Evolutionary conservation across 2,113 vertebrate species (phyloP), one percentile per base, ranked within the genome.

Genomic region (Phalacrocorax aristotelis): DNA sequence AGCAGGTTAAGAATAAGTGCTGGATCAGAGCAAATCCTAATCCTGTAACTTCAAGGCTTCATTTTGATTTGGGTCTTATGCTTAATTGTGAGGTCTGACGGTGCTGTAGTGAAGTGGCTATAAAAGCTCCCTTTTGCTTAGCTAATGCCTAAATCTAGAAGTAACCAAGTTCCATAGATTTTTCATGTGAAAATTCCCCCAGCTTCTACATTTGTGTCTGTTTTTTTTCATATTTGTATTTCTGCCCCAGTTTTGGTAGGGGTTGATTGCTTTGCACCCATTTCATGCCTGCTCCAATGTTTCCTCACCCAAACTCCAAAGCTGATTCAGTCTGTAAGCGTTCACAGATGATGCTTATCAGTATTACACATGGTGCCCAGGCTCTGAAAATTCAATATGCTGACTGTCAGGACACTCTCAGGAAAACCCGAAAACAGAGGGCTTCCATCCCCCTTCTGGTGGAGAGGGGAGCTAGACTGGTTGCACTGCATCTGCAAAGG

Each of bases 1-100:
- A 93, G 79, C 92, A 88, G 71, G 75, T 93, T 88, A 94, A 92
- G 79, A 93, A 21, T 75, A 90, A 94, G 58, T 83, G 92, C 71
- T 90, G 62, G 87, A 93, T 94, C 62, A 94, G 82, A 90, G 54
- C 49, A 83, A 58, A 71, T 93, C 90, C 86, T 92, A 95, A 94
- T 96, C 90, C 62, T 77, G 34, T 95, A 91, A 93, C 40, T 85
- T 91, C 71, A 93, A 85, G 78, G 6, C 90, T 93, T 94, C 84
- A 72, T 90, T 95, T 94, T 93, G 70, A 76, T 94, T 87, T 87
- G 30, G 36, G 49, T 80, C 49, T 91, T 91, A 62, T 0, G 9
- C n/a, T 90, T 77, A 69, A 49, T 46, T 87, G 66, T 64, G 82
- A 90, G 66, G 36, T 57, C 84, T 76, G 58, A 83, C 61, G 54